Percentiles rank a stretch among this genome's conserved stretches.
phyloP scores from a whole-genome alignment of 2,113 vertebrate species.

The Uria lomvia region DNA sequence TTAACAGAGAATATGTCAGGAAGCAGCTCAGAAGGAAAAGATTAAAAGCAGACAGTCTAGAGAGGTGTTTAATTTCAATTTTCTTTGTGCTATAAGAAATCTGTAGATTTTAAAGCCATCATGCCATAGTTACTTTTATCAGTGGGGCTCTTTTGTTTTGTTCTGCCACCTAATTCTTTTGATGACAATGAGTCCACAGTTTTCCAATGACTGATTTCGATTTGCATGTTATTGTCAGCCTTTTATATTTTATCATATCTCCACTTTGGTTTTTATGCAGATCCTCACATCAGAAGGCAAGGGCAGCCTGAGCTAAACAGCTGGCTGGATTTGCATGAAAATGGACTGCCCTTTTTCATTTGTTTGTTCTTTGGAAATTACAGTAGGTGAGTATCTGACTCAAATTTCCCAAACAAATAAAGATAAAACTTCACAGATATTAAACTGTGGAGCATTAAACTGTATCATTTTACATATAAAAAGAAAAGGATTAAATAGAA shows the following conservation, averaged over 20 bases:
- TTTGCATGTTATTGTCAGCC: constrained; percentile 77
- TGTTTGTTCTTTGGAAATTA: constrained; percentile 80
- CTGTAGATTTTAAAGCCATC: constrained; percentile 60
- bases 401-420: constrained; percentile 78
- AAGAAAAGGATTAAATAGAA: constrained; percentile 69
- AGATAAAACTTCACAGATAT: constrained; percentile 74
- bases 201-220: constrained; percentile 73
- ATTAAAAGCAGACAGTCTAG: constrained; percentile 66
- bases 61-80: constrained; percentile 66
- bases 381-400: constrained; percentile 75
- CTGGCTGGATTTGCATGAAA: constrained; percentile 82
- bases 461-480: constrained; percentile 72
- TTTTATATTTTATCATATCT: constrained; percentile 73
- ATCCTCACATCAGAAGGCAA: constrained; percentile 74
- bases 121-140: constrained; percentile 69
- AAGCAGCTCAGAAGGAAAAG: constrained; percentile 50
- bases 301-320: constrained; percentile 76
- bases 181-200: constrained; percentile 71
- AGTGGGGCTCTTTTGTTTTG: constrained; percentile 72
- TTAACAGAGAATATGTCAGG: constrained; percentile 56
- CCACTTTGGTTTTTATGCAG: constrained; percentile 76
- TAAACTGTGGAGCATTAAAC: constrained; percentile 65
- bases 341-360: constrained; percentile 74
- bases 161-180: constrained; percentile 82
- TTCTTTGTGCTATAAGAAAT: constrained; percentile 49